Evolutionary conservation across 2,888 invertebrate genomes (phyloP).

Genomic region (Prostheceraeus crozeri): DNA sequence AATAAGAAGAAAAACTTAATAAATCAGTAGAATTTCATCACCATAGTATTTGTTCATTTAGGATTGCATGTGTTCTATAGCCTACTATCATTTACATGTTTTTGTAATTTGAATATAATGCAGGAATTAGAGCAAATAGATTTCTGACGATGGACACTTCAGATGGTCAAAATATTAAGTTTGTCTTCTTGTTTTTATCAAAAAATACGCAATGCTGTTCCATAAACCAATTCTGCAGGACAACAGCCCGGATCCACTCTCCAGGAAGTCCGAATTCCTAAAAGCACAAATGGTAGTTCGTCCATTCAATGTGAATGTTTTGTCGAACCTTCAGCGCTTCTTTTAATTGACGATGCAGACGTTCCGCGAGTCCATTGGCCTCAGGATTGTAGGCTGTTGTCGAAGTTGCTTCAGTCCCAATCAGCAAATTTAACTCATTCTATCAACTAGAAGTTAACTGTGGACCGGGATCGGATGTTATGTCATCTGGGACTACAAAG

Average conservation of each 20-base stretch:
- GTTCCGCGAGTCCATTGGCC: conserved; percentile 55
- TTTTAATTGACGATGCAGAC: conserved; percentile 55
- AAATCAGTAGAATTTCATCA: too few relatives aligned
- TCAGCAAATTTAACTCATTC: conserved; percentile 2
- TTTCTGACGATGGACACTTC: too few relatives aligned
- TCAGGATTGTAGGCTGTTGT: conserved; percentile 42
- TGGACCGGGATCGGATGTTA: conserved; percentile 42
- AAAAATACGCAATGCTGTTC: conserved; percentile 13
- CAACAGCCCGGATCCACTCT: conserved; percentile 37
- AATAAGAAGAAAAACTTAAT: too few relatives aligned
- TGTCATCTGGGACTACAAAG: conserved; percentile 45
- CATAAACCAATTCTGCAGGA: conserved; percentile 6
- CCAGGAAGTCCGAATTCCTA: conserved; percentile 47
- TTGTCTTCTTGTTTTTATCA: too few relatives aligned
- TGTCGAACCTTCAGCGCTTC: conserved; percentile 45
- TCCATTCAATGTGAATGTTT: conserved; percentile 44
- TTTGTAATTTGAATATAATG: too few relatives aligned
- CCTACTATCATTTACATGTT: too few relatives aligned
- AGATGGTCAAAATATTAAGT: too few relatives aligned
- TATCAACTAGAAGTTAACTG: conserved; percentile 45
- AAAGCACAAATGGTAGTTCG: conserved; percentile 46
- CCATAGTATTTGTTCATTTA: too few relatives aligned
- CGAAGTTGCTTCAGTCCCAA: conserved; percentile 12
- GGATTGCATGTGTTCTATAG: too few relatives aligned
- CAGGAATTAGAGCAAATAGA: too few relatives aligned